Percentiles rank a stretch among this genome's conserved stretches.
phyloP scores from a whole-genome alignment of 2,888 invertebrate species.

The Papilio gigon region DNA sequence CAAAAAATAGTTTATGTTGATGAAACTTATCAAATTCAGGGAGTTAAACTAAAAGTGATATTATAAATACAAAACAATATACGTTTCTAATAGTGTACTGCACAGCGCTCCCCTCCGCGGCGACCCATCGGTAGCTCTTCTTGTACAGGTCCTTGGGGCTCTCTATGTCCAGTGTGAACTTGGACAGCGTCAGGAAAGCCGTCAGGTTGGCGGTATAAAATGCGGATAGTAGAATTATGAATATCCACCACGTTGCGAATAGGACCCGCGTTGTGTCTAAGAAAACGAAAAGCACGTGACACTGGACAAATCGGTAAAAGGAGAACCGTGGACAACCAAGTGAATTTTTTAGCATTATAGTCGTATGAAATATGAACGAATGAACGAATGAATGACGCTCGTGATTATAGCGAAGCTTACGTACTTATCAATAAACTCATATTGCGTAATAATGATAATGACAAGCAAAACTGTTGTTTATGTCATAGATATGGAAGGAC shows the following conservation, averaged over 20 bases:
- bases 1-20: no score
- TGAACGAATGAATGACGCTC: no score
- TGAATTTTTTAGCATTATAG: no score
- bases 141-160: conserved; percentile 85
- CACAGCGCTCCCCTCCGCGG: conserved; percentile 86
- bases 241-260: conserved; percentile 96
- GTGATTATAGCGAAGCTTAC: no score
- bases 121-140: conserved; percentile 87
- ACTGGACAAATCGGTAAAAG: no score
- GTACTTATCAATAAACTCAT: no score
- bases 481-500: no score
- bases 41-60: not conserved
- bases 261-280: conserved; percentile 91
- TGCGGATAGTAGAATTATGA: conserved; percentile 92
- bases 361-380: no score
- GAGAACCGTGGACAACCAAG: no score
- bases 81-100: conserved; percentile 85
- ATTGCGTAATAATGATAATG: no score
- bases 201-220: conserved; percentile 96
- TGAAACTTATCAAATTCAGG: no score
- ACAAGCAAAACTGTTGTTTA: no score
- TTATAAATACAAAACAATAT: conserved; percentile 51
- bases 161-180: conserved; percentile 90
- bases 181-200: conserved; percentile 92
- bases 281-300: not conserved